Conservation (phyloP, 2,888 invertebrate genomes). For the Bombyx huttoni region DNA sequence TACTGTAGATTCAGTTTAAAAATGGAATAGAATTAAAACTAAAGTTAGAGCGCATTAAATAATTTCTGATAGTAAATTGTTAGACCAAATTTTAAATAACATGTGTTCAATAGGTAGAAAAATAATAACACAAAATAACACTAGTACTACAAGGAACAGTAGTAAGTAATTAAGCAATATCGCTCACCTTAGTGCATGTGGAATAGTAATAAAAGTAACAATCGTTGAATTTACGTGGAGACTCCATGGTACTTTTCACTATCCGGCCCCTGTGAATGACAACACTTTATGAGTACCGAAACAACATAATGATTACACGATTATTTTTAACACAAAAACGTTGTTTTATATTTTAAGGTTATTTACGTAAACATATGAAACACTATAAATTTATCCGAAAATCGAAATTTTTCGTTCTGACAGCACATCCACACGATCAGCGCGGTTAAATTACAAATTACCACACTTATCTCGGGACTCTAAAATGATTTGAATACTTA, state of each 20-base stretch:
- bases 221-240: conserved; percentile 83
- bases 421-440: conserved; percentile 55
- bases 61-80: no score
- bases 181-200: conserved; percentile 84
- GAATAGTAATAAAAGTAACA: conserved; percentile 93
- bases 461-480: conserved; percentile 1
- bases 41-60: no score
- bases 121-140: no score
- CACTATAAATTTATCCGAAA: conserved; percentile 25
- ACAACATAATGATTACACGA: background rate
- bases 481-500: conserved; percentile 26
- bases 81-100: no score
- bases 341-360: background rate
- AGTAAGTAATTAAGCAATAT: background rate
- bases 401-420: conserved; percentile 53
- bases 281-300: conserved; percentile 6
- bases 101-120: no score
- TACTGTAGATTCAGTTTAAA: no score
- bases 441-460: conserved; percentile 46
- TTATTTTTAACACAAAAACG: background rate
- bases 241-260: conserved; percentile 73
- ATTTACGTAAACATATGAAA: conserved; percentile 20
- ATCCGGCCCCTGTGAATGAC: conserved; percentile 51
- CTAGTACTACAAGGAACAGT: no score
- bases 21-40: no score